Base-by-base conservation (phyloP, 2,888 invertebrate genomes). In the Trichopoda pennipes region DNA sequence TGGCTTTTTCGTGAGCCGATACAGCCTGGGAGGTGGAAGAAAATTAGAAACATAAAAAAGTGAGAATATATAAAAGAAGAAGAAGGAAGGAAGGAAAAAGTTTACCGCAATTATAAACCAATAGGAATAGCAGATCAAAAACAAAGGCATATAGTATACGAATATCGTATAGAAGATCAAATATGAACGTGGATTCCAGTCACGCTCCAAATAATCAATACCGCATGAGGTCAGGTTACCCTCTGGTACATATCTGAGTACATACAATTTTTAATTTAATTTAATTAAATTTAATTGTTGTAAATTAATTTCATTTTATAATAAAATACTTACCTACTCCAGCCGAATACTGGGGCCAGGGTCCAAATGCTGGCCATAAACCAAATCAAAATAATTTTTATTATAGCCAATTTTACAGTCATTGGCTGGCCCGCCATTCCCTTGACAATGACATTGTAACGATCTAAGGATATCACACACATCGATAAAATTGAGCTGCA, bases 221-320 rank as follows among this genome's bases (percentile, higher is more conserved):
- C 97, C 97, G 89, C 98, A 98, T 44, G 97, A 96, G 56, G 97
- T 97, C 94, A 97, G 95, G 92, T 97, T 97, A 81, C 97, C 98
- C 92, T 98, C 98, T 10, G 97, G 97, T 61, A 97, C 96, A 90
- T 97, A 97, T 90, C 96, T 96, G 88, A 63, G 35, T 49, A 17
- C 8, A 47, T n/a, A n/a, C n/a, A n/a, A n/a, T n/a, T n/a, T n/a
- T n/a, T n/a, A n/a, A n/a, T n/a, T n/a, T n/a, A n/a, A n/a, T n/a
- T n/a, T n/a, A n/a, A n/a, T n/a, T n/a, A n/a, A n/a, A n/a, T n/a
- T n/a, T n/a, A n/a, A n/a, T n/a, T n/a, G n/a, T n/a, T n/a, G n/a
- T n/a, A n/a, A n/a, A n/a, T n/a, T n/a, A n/a, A n/a, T n/a, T n/a
- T n/a, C n/a, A n/a, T 17, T 47, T 47, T n/a, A 17, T 47, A 17